A percentile compares a stretch with the other conserved stretches of the same genome.
Evolutionary conservation across 2,113 vertebrate genomes (phyloP).

Genomic region (Arvicanthis niloticus): DNA sequence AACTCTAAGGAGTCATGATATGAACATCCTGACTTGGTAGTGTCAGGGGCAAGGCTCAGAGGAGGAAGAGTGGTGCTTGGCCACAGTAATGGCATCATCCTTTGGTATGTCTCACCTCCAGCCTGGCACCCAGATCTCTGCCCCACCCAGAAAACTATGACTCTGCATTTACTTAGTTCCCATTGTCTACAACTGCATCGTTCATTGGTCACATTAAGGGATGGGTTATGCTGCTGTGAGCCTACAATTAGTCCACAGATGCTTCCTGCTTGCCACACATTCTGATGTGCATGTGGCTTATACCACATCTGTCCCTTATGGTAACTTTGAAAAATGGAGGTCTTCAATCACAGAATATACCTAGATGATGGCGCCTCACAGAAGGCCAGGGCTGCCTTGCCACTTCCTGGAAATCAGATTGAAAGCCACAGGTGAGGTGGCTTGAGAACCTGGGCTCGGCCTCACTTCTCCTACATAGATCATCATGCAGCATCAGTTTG

Average conservation of each 20-base stretch:
- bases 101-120: neutral
- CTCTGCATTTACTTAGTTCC: neutral
- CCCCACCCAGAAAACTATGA: neutral
- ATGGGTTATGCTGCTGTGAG: neutral
- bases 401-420: neutral
- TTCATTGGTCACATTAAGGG: neutral
- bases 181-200: neutral
- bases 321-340: neutral
- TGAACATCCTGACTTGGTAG: neutral
- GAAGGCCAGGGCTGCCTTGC: neutral
- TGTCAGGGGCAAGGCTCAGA: neutral
- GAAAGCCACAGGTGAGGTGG: neutral
- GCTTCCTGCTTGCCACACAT: neutral
- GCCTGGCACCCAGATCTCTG: no score
- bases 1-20: fast-evolving
- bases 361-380: neutral
- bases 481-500: neutral
- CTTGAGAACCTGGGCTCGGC: fast-evolving
- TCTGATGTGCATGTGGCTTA: neutral
- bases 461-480: fast-evolving
- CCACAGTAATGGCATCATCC: neutral
- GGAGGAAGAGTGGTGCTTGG: no score
- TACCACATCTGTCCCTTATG: no score
- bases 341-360: neutral
- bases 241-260: fast-evolving